These are phyloP conservation scores for Himalopsyche anomala DNA, from an alignment of 2,888 invertebrate species.

Conservation along the genomic window DNA sequence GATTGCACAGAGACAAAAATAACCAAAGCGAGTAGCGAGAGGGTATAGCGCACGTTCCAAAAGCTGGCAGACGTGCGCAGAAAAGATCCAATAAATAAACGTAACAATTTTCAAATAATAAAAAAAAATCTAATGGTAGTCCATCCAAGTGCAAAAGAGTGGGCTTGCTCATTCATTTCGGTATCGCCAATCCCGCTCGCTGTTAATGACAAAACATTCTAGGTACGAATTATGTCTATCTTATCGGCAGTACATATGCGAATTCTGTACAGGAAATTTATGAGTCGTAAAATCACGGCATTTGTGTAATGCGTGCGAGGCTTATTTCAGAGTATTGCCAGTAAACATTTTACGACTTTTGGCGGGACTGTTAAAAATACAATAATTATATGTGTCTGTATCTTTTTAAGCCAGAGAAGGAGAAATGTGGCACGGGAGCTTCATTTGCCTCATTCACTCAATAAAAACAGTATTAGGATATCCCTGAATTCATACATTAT, in stretches of 20 bases:
- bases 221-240: neutral
- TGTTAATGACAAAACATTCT: neutral
- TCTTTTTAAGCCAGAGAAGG: no score
- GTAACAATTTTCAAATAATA: no score
- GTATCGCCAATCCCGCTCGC: neutral
- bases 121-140: no score
- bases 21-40: no score
- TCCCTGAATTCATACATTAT: no score
- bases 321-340: slow-evolving; percentile 24
- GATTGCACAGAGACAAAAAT: no score
- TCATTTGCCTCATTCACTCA: no score
- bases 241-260: neutral
- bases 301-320: neutral
- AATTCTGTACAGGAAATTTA: slow-evolving; percentile 9
- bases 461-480: no score
- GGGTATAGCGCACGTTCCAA: no score
- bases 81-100: no score
- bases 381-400: slow-evolving; percentile 1
- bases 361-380: neutral
- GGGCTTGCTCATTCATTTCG: neutral
- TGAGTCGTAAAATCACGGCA: slow-evolving; percentile 33
- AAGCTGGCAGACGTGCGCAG: no score
- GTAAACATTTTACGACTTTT: slow-evolving; percentile 21
- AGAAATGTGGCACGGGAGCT: no score
- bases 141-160: neutral